Evolutionary conservation across 2,113 vertebrate species (phyloP), one percentile per base, ranked within the genome.

Genomic region (Dasyurus viverrinus): DNA sequence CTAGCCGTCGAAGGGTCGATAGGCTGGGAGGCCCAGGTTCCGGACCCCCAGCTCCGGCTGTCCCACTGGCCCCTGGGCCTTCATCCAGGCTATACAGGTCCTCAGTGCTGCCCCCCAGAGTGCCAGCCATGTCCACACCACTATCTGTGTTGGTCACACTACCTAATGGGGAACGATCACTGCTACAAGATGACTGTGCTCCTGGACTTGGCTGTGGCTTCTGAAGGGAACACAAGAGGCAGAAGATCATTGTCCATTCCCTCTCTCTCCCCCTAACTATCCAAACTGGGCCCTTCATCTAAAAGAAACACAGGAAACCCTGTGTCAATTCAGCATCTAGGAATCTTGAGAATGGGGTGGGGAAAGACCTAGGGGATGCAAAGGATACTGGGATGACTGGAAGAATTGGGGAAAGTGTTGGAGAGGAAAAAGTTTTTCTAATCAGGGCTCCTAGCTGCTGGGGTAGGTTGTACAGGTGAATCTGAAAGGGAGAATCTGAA

Each of bases 141-240:
- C 99, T 99, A 98, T 99, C 99, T 0, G 99, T 99, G 98, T 99
- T 99, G 98, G 99, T 99, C 94, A 99, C 98, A 52, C 99, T 99
- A 95, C 99, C 99, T 11, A 99, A 98, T 0, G 99, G 99, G 1
- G 99, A 99, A 55, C 98, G 99, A 96, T 99, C 99, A 0, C 99
- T 99, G 98, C 99, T 99, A 98, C 99, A 99, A 0, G 99, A 99
- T 0, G 99, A 99, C 55, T 99, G 99, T 92, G 99, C 99, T 0
- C 99, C 99, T 0, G 99, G 99, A 93, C 99, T 99, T 84, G 99
- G 99, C 96, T 99, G 99, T 0, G 99, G 99, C 98, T 99, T 99
- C 99, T 99, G 95, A 89, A 90, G 92, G 48, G 53, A 91, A 97
- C 47, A 93, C 0, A n/a, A 95, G 5, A 42, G 60, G 53, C 2